A percentile compares a stretch with the other conserved stretches of the same genome.
Conservation (phyloP, 2,113 vertebrate genomes). For the Aix galericulata region DNA sequence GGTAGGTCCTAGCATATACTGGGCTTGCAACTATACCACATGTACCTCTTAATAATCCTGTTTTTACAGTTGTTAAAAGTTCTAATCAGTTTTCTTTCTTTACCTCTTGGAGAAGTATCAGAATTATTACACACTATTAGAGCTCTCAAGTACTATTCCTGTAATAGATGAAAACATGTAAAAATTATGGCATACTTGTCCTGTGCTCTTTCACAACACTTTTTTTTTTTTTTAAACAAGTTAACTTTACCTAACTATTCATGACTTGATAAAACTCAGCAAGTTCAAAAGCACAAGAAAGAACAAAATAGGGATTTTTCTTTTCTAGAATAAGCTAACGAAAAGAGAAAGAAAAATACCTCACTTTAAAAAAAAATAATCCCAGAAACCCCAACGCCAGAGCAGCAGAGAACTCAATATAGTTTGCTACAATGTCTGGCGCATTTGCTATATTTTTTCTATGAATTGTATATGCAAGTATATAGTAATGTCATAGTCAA, state of each 20-base stretch:
- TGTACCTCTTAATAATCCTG: slow-evolving; percentile 38
- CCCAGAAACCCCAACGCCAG: slow-evolving; percentile 1
- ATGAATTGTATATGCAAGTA: slow-evolving; percentile 59
- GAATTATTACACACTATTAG: slow-evolving; percentile 48
- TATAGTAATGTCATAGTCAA: slow-evolving; percentile 68
- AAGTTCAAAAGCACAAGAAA: slow-evolving; percentile 61
- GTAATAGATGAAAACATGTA: slow-evolving; percentile 48
- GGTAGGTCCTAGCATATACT: neutral
- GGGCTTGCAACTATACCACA: neutral
- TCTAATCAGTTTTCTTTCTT: slow-evolving; percentile 53
- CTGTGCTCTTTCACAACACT: slow-evolving; percentile 40
- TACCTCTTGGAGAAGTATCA: slow-evolving; percentile 44
- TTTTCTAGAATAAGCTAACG: slow-evolving; percentile 60
- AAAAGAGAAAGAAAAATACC: slow-evolving; percentile 1
- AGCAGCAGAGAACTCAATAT: neutral
- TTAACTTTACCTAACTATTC: slow-evolving; percentile 50
- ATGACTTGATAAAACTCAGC: slow-evolving; percentile 46
- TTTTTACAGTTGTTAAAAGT: slow-evolving; percentile 35
- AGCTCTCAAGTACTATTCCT: slow-evolving; percentile 63
- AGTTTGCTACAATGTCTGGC: neutral
- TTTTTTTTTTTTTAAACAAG: neutral
- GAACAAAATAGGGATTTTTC: slow-evolving; percentile 39
- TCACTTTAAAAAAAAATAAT: slow-evolving; percentile 42
- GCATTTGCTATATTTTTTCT: slow-evolving; percentile 36
- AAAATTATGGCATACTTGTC: slow-evolving; percentile 57